Evolutionary conservation across 2,888 invertebrate genomes (phyloP), one percentile per base, ranked within the genome.

Genomic region (Leptopilina syphax): DNA sequence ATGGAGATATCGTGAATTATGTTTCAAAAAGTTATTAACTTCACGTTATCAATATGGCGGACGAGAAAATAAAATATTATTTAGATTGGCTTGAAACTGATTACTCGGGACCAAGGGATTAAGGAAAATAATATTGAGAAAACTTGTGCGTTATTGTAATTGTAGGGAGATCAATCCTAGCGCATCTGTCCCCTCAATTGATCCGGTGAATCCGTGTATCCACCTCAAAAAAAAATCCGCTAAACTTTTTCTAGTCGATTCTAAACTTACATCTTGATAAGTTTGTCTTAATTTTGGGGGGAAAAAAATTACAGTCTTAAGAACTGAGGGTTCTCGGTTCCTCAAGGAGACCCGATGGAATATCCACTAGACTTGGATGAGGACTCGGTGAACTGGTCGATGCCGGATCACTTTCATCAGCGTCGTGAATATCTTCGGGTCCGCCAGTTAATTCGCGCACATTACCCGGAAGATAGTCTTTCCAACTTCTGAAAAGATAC

Each of bases 401-500:
- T 3, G 47, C 24, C 10, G 80, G 65, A 67, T 81, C 77, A 85
- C 65, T 80, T 63, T 89, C 88, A 3, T 88, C 89, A 7, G 80
- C 86, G 5, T 89, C 89, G 5, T 82, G 79, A 1, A 84, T 81
- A 12, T 87, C 87, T 0, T 90, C 90, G 24, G 80, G 68, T 5
- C 82, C 78, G 1, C 82, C 87, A 12, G 87, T 89, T 68, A 92
- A 81, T 76, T 92, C 92, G 27, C 90, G 93, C 80, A 96, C 92
- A 82, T 96, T 96, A 0, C 96, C 97, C 0, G 97, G 97, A 60
- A 98, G 93, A 90, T 98, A 97, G 90, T 98, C 97, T 92, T 97
- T 97, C 98, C 98, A 98, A 90, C 97, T 97, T 86, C 98, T 94
- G 88, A 98, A 97, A 83, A 98, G 93, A 90, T 98, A 98, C 77